These are phyloP conservation scores for Sebastes itinus DNA, from an alignment of 2,797 vertebrate genomes.

Conservation along the genomic window DNA sequence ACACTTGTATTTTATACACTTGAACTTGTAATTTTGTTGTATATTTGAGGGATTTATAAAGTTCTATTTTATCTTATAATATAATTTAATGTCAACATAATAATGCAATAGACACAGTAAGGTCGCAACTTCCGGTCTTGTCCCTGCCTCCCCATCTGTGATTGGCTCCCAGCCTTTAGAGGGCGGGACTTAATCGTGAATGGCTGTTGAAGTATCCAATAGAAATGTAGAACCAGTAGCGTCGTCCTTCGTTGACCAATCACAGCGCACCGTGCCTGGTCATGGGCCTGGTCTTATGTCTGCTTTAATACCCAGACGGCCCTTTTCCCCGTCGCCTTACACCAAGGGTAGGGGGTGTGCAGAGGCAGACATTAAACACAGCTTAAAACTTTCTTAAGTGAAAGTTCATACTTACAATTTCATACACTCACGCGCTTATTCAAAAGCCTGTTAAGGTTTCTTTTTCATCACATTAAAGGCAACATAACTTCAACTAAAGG, in stretches of 20 bases:
- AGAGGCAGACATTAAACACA: slow-evolving; percentile 61
- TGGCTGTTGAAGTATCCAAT: slow-evolving; percentile 55
- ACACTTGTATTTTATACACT: too few species aligned
- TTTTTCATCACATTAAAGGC: slow-evolving; percentile 1
- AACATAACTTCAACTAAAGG: slow-evolving; percentile 63
- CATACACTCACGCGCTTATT: slow-evolving; percentile 29
- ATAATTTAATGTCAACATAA: not conserved
- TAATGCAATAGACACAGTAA: not conserved
- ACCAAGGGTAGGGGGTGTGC: slow-evolving; percentile 87
- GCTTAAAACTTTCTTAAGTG: slow-evolving; percentile 80
- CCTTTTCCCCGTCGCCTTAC: slow-evolving; percentile 72
- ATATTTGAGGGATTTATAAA: too few species aligned
- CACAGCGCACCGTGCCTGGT: slow-evolving; percentile 28
- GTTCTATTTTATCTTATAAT: too few species aligned
- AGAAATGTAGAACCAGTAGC: accelerated
- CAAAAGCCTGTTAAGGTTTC: not conserved
- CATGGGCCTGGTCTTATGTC: slow-evolving; percentile 53
- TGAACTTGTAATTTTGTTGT: too few species aligned
- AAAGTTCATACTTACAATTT: slow-evolving; percentile 69
- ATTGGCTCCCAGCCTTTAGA: slow-evolving; percentile 27
- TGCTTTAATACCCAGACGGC: slow-evolving; percentile 42
- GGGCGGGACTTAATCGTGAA: slow-evolving; percentile 29
- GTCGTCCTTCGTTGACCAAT: slow-evolving; percentile 64
- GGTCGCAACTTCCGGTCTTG: not conserved
- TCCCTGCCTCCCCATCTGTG: not conserved